phyloP scores from a whole-genome alignment of 2,113 vertebrate genomes.

The Nymphicus hollandicus region DNA sequence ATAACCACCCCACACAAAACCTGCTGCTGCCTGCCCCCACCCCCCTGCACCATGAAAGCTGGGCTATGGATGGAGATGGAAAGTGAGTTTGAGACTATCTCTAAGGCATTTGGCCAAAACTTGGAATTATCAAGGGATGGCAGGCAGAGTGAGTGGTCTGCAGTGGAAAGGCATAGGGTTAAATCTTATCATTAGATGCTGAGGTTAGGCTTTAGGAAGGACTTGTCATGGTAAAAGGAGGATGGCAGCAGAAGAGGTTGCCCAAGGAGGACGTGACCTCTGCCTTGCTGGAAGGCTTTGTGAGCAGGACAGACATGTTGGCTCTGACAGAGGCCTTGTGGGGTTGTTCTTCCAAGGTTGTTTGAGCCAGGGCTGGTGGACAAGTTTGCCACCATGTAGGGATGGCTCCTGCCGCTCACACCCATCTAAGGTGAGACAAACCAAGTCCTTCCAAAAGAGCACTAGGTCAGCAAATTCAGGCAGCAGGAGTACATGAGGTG shows the following conservation, averaged over 20 bases:
- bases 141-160: not conserved
- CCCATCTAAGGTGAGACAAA: not conserved
- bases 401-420: not conserved
- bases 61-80: not conserved
- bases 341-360: not conserved
- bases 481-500: not conserved
- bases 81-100: not conserved
- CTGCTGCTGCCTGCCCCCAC: not conserved
- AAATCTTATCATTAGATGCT: not conserved
- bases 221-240: not conserved
- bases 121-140: not conserved
- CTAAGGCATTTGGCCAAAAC: not conserved
- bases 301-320: not conserved
- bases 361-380: not conserved
- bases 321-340: not conserved
- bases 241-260: not conserved
- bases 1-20: not conserved
- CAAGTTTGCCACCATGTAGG: not conserved
- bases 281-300: not conserved
- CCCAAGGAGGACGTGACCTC: not conserved
- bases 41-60: accelerated
- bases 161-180: not conserved
- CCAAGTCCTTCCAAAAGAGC: not conserved
- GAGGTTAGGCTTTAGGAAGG: not conserved
- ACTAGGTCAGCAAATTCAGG: not conserved